Base-by-base conservation (phyloP, 2,888 invertebrate species). In the Oxyscelio sp. region DNA sequence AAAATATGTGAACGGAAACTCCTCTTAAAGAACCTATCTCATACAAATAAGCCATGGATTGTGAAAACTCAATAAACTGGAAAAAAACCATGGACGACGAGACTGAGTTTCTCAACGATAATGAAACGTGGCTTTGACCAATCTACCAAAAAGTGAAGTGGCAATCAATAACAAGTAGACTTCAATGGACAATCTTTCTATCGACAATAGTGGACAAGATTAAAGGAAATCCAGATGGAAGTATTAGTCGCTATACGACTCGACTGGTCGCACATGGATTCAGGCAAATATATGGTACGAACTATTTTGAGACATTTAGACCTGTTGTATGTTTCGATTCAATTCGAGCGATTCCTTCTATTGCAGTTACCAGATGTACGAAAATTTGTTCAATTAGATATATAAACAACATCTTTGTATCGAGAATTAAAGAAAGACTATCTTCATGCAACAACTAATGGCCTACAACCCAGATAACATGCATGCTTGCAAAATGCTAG, bases 271-370 rank as follows among this genome's bases (percentile, higher is more conserved):
- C 87, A 5, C 73, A 86, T 48, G 90, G 91, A 8, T 90, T 78
- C 48, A 45, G 43, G 6, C 90, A 91, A 79, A 77, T 68, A 11
- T 24, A 63, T 63, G 90, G 90, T 11, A 58, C 89, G 5, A 89
- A 92, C 70, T 91, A 89, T 75, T 63, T 88, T 19, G 88, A 92
- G 79, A 91, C 89, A 4, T 91, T 89, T 59, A 90, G 90, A 77
- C 91, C 91, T 17, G 91, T 91, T 2, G 89, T 83, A 2, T 71
- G 87, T 56, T 87, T 87, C 15, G 87, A 87, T 22, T 87, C 91
- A 5, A 85, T 91, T 43, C 50, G 89, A 70, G 40, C 73, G 0
- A 73, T 91, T 6, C 71, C 91, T 5, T 84, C 87, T 24, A 58
- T 90, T 4, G 88, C 89, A 52, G 88, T 8, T 83, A 87, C 5